These are phyloP conservation scores for Drosophila prostipennis DNA, from an alignment of 2,888 invertebrate species.

Conservation along the genomic window DNA sequence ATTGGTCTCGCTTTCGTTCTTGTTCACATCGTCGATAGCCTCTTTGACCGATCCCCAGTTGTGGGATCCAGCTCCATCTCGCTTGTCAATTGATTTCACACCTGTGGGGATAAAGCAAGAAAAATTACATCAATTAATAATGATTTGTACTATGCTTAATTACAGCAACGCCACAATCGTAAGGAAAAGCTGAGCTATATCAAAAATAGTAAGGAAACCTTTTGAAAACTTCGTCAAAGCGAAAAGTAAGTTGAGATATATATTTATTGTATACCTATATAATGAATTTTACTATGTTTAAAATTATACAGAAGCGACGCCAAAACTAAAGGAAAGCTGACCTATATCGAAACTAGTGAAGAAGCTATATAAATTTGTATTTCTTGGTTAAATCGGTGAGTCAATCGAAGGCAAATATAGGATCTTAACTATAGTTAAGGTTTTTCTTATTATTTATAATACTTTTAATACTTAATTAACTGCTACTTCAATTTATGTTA, in stretches of 20 bases:
- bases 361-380: background rate
- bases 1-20: slow-evolving; percentile 61
- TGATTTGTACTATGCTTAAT: background rate
- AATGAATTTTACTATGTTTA: background rate
- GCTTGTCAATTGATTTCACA: slow-evolving; percentile 96
- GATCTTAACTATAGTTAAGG: too few relatives aligned
- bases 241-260: background rate
- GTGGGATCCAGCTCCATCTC: slow-evolving; percentile 97
- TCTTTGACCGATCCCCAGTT: slow-evolving; percentile 98
- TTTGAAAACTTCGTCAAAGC: background rate
- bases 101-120: slow-evolving; percentile 53
- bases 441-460: too few relatives aligned
- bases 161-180: background rate
- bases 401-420: too few relatives aligned
- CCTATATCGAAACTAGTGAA: too few relatives aligned
- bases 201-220: too few relatives aligned
- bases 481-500: too few relatives aligned
- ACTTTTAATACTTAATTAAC: too few relatives aligned
- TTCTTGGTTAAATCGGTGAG: background rate
- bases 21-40: slow-evolving; percentile 89
- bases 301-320: background rate
- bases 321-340: too few relatives aligned
- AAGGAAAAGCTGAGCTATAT: background rate
- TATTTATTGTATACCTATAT: background rate
- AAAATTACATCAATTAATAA: background rate